Percentiles rank a stretch among this genome's conserved stretches.
These are phyloP conservation scores for Emydoidea blandingii DNA, from an alignment of 2,797 vertebrate species.

Conservation along the genomic window DNA sequence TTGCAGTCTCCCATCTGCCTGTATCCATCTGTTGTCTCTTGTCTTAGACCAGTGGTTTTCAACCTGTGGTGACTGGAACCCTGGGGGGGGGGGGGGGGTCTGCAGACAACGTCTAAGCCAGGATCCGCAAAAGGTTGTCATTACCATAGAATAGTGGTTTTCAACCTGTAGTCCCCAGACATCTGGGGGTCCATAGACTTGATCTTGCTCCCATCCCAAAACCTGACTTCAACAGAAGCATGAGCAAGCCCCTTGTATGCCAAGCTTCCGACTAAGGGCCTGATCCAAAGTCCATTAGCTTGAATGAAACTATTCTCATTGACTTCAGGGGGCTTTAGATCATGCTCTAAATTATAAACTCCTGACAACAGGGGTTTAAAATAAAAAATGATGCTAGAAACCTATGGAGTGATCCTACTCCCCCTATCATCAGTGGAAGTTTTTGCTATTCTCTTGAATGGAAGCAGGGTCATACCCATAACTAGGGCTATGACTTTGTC, in stretches of 20 bases:
- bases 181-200: too few species aligned
- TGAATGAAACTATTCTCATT: not conserved
- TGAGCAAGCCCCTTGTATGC: not conserved
- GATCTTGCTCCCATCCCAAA: not conserved
- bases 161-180: too few species aligned
- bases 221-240: not conserved
- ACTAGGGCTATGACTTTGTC: too few species aligned
- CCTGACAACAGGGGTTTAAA: not conserved
- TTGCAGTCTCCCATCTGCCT: too few species aligned
- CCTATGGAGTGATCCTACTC: not conserved
- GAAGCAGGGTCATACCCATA: too few species aligned
- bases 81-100: too few species aligned
- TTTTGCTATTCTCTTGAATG: not conserved
- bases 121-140: too few species aligned
- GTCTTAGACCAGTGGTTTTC: too few species aligned
- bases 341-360: not conserved
- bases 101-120: too few species aligned
- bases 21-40: too few species aligned
- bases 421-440: not conserved
- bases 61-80: too few species aligned
- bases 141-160: too few species aligned
- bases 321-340: not conserved
- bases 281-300: conserved; percentile 8
- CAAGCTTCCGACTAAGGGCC: not conserved
- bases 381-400: not conserved